These are phyloP conservation scores for Aurelia aurita complex sp. Pacific DNA, from an alignment of 30 jellyfish, hydroid and myxozoan genomes.

Conservation along the genomic window DNA sequence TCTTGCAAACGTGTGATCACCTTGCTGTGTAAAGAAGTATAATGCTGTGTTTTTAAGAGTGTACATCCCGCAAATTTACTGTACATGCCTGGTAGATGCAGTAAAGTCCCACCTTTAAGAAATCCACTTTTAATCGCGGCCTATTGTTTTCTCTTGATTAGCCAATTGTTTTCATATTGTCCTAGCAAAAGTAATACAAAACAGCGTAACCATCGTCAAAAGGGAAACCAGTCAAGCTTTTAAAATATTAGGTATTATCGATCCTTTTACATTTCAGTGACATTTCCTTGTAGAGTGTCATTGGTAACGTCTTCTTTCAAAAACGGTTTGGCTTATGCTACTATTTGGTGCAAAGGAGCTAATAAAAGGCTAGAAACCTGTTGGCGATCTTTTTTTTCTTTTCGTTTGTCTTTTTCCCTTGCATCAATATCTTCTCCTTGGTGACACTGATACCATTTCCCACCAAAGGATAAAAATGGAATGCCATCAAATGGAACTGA, in stretches of 20 bases:
- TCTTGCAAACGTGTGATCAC: conserved; percentile 39
- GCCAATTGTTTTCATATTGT: background rate
- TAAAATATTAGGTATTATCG: too few relatives aligned
- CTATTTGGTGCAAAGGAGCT: background rate
- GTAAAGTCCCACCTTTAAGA: too few relatives aligned
- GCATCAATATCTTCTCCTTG: conserved; percentile 56
- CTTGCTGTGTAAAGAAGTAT: background rate
- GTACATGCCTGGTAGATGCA: too few relatives aligned
- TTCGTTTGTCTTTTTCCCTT: conserved; percentile 8
- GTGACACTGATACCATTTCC: conserved; percentile 43
- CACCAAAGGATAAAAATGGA: conserved; percentile 31
- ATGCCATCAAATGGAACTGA: conserved; percentile 46
- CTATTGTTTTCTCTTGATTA: too few relatives aligned
- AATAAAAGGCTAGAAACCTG: conserved; percentile 7
- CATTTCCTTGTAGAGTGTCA: too few relatives aligned
- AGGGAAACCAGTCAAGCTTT: too few relatives aligned
- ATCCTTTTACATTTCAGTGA: too few relatives aligned
- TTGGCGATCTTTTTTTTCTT: conserved; percentile 7
- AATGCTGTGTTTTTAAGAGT: background rate
- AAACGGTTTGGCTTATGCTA: background rate
- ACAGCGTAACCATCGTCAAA: too few relatives aligned
- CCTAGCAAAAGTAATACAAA: background rate
- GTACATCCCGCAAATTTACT: background rate
- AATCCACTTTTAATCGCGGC: too few relatives aligned
- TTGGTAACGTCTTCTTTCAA: background rate